Conservation (phyloP, 1,140 invertebrate genomes). For the Drosophila nigromelanica region DNA sequence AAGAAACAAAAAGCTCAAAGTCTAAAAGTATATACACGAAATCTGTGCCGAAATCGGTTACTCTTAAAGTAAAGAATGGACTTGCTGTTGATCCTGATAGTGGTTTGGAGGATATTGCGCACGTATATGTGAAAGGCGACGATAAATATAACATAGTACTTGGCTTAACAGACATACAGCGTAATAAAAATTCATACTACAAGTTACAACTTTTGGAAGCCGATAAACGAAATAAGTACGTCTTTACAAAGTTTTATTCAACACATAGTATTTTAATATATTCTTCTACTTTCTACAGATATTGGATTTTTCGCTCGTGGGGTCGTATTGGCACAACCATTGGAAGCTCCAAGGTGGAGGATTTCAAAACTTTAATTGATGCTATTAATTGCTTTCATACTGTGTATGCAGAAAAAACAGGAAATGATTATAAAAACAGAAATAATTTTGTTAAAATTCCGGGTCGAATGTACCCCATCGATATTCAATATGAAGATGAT, state of each 20-base stretch:
- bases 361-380: slow-evolving; percentile 84
- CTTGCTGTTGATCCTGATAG: slow-evolving; percentile 96
- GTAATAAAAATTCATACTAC: slow-evolving; percentile 96
- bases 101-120: slow-evolving; percentile 90
- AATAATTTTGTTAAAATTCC: slow-evolving; percentile 91
- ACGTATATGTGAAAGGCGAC: slow-evolving; percentile 89
- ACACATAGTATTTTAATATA: background rate
- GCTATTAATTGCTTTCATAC: slow-evolving; percentile 88
- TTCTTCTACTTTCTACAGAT: slow-evolving; percentile 85
- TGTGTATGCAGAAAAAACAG: slow-evolving; percentile 93
- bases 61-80: slow-evolving; percentile 93
- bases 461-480: slow-evolving; percentile 93
- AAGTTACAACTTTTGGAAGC: slow-evolving; percentile 95
- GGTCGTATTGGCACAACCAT: slow-evolving; percentile 97
- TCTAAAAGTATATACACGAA: slow-evolving; percentile 88
- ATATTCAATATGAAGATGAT: slow-evolving; percentile 92
- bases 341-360: slow-evolving; percentile 91
- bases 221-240: slow-evolving; percentile 88
- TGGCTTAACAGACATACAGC: slow-evolving; percentile 93
- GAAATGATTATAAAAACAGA: slow-evolving; percentile 90
- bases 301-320: slow-evolving; percentile 95
- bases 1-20: slow-evolving; percentile 86
- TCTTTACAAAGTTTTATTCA: slow-evolving; percentile 12
- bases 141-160: slow-evolving; percentile 92
- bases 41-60: slow-evolving; percentile 88